Evolutionary conservation across 2,888 invertebrate genomes (phyloP), one percentile per base, ranked within the genome.

Genomic region (Drosophila nigricruria): DNA sequence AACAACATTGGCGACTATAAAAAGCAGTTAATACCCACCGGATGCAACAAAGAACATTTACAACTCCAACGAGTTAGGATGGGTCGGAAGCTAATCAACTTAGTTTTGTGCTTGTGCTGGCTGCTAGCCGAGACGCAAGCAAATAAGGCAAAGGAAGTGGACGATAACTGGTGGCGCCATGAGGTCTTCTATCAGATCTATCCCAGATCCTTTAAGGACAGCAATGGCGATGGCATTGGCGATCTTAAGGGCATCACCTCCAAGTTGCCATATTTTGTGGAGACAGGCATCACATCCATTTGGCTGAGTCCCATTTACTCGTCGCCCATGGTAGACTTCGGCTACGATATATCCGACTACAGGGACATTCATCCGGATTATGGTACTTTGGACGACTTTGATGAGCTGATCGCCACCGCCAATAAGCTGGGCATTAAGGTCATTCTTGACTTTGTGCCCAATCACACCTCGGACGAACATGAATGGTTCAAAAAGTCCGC

Each of bases 121-220:
- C 47, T 60, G 27, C 30, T 79, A 1, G 52, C 54, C 3, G 14
- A 42, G 8, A 34, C 23, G 0, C 52, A 52, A 0, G 49, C 30
- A 2, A 23, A 40, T 18, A 54, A 65, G 4, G 14, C 20, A 0
- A 49, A 53, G 40, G 67, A 70, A 1, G 49, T 60, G 0, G 66
- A 70, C 1, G 27, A 45, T 20, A 85, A 94, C 70, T 97, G 98
- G 97, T 97, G 96, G 96, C 95, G 96, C 83, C 95, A 95, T 12
- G 95, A 95, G 1, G 94, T 92, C 16, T 94, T 96, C 84, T 97
- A 98, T 92, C 96, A 97, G 91, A 95, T 97, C 56, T 96, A 96
- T 90, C 96, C 96, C 0, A 94, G 96, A 79, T 96, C 97, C 6
- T 97, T 96, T 92, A 94, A 94, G 92, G 98, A 98, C 91, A 95